These are phyloP conservation scores for Laspeyria flexula DNA, from an alignment of 2,888 invertebrate species.

Conservation along the genomic window DNA sequence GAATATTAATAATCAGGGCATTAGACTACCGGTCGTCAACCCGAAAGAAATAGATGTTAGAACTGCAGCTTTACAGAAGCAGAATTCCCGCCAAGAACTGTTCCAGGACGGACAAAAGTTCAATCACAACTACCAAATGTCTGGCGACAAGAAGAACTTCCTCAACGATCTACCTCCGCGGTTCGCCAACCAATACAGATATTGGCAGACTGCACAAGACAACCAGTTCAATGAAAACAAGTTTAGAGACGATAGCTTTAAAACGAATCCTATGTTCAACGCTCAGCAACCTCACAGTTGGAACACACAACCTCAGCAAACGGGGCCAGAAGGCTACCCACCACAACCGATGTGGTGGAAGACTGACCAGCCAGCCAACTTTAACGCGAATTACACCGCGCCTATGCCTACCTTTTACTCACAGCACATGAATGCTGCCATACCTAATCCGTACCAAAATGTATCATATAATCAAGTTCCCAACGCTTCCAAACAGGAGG, in stretches of 20 bases:
- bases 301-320: conserved; percentile 44
- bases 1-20: conserved; percentile 59
- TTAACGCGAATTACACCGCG: conserved; percentile 51
- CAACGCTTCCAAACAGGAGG: conserved; percentile 56
- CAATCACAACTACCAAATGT: conserved; percentile 71
- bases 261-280: conserved; percentile 47
- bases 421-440: conserved; percentile 49
- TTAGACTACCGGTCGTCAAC: conserved; percentile 78
- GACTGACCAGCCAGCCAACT: conserved; percentile 59
- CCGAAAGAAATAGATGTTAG: conserved; percentile 83
- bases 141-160: conserved; percentile 79
- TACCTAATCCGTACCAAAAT: conserved; percentile 62
- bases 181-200: conserved; percentile 78
- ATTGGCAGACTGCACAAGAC: conserved; percentile 76
- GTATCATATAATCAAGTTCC: conserved; percentile 52
- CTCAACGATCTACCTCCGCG: conserved; percentile 77
- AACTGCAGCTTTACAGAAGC: conserved; percentile 80
- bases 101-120: conserved; percentile 73
- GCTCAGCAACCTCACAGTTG: conserved; percentile 50
- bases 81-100: conserved; percentile 71
- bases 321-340: conserved; percentile 52
- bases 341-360: conserved; percentile 74
- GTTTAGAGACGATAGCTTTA: conserved; percentile 70
- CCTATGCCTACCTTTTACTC: conserved; percentile 65
- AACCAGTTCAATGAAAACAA: conserved; percentile 71